A percentile compares a stretch with the other conserved stretches of the same genome.
Evolutionary conservation across 2,888 invertebrate genomes (phyloP).

Genomic region (Onthophagus sagittarius): DNA sequence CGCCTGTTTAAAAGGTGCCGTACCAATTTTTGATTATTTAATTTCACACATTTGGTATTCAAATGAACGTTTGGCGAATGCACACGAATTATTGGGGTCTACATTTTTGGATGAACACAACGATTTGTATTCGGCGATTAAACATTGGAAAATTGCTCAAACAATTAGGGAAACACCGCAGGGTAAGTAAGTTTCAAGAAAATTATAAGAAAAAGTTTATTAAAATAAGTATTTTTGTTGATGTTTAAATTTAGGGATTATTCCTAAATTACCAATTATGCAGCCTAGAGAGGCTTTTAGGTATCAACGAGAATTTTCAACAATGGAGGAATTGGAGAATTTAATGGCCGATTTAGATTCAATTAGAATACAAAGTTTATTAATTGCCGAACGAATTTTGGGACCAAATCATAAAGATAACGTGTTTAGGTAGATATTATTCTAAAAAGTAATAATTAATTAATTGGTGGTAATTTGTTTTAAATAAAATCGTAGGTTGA

Average conservation of each 20-base stretch:
- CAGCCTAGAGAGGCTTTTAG: slow-evolving; percentile 61
- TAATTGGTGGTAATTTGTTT: not conserved
- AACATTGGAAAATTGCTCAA: slow-evolving; percentile 78
- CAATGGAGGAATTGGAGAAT: slow-evolving; percentile 66
- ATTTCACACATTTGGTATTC: slow-evolving; percentile 60
- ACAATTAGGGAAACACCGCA: slow-evolving; percentile 53
- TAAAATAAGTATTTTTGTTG: slow-evolving; percentile 6
- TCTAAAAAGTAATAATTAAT: not conserved
- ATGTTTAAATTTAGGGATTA: slow-evolving; percentile 31
- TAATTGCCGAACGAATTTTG: slow-evolving; percentile 84
- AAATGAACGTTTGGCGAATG: slow-evolving; percentile 72
- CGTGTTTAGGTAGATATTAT: slow-evolving; percentile 54
- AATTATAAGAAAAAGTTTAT: not conserved
- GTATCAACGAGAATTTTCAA: slow-evolving; percentile 69
- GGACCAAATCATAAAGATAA: slow-evolving; percentile 85
- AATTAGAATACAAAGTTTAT: slow-evolving; percentile 80
- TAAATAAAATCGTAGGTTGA: slow-evolving; percentile 38
- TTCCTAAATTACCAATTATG: slow-evolving; percentile 54
- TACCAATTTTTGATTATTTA: slow-evolving; percentile 68
- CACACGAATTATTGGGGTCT: slow-evolving; percentile 82
- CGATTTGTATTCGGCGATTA: slow-evolving; percentile 66
- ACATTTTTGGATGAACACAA: slow-evolving; percentile 86
- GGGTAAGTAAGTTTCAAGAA: slow-evolving; percentile 27
- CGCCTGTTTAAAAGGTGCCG: slow-evolving; percentile 77
- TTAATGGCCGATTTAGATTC: slow-evolving; percentile 77